Evolutionary conservation across 2,113 vertebrate species (phyloP), one percentile per base, ranked within the genome.

Genomic region (Entelurus aequoreus): DNA sequence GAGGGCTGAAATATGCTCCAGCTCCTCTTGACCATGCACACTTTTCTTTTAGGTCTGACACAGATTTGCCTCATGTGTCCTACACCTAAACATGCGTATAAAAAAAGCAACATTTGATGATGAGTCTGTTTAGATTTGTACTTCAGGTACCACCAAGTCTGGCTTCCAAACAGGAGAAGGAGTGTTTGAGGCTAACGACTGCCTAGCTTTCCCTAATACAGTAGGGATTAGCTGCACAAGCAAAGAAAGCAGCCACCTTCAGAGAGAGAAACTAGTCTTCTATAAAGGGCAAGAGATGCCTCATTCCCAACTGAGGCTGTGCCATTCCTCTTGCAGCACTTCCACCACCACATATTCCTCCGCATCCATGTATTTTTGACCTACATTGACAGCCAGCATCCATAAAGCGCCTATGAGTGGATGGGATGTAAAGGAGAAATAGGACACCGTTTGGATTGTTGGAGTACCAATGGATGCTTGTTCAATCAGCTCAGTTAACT

Each of bases 201-300:
- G 40, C 63, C 8, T n/a, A 60, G 60, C 74, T 76, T 69, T 72
- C 63, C 74, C 65, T 1, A 0, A 65, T 69, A 56, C 54, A 79
- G 83, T 74, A 70, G 61, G 80, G 86, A 89, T 89, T 89, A 89
- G 55, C 67, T 68, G 19, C 61, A 68, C 71, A 87, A 87, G 75
- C 72, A 80, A 82, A 87, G 84, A 80, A 84, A 83, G 63, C 76
- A 70, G 62, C 65, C 69, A 70, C 60, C 69, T 79, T 67, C 51
- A 60, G 58, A 54, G 52, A 54, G 28, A 37, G 21, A 35, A 19
- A 65, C 15, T 64, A 68, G 71, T 60, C 72, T 64, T 72, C 72
- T 60, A 54, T 61, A 66, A 65, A 37, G 67, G 65, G 66, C 65
- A 76, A 2, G 64, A 82, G 76, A 71, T 70, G 74, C 56, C 60